These are phyloP conservation scores for Myotis davidii DNA, from an alignment of 2,113 vertebrate species.

Conservation along the genomic window DNA sequence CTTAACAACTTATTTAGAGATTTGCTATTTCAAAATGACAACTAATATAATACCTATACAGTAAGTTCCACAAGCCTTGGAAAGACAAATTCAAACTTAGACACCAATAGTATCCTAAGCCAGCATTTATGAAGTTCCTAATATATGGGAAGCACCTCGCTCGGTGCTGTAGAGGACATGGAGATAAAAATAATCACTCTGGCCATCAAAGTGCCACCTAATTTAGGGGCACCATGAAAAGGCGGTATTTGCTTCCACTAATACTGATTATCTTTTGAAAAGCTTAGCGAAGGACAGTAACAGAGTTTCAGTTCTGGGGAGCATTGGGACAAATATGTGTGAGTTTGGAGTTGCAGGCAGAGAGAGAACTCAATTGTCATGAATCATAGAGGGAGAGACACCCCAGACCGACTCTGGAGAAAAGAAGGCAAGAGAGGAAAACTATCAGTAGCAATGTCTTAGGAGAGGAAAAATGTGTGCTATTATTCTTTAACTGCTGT, in stretches of 20 bases:
- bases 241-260: neutral
- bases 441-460: neutral
- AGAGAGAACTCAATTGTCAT: neutral
- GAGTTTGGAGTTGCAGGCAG: neutral
- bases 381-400: neutral
- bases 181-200: neutral
- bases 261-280: neutral
- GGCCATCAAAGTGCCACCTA: neutral
- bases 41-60: neutral
- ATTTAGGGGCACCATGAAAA: neutral
- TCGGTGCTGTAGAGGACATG: neutral
- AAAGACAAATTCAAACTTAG: neutral
- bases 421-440: neutral
- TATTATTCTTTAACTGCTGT: neutral
- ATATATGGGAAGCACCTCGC: neutral
- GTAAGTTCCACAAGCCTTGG: neutral
- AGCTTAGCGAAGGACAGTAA: neutral
- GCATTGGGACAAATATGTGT: neutral
- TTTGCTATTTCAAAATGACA: neutral
- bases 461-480: neutral
- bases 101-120: neutral
- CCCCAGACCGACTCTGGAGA: neutral
- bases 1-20: constrained; percentile 19
- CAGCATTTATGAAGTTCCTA: neutral
- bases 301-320: neutral